These are phyloP conservation scores for Neosalanx taihuensis DNA, from an alignment of 2,797 vertebrate genomes.

Conservation along the genomic window DNA sequence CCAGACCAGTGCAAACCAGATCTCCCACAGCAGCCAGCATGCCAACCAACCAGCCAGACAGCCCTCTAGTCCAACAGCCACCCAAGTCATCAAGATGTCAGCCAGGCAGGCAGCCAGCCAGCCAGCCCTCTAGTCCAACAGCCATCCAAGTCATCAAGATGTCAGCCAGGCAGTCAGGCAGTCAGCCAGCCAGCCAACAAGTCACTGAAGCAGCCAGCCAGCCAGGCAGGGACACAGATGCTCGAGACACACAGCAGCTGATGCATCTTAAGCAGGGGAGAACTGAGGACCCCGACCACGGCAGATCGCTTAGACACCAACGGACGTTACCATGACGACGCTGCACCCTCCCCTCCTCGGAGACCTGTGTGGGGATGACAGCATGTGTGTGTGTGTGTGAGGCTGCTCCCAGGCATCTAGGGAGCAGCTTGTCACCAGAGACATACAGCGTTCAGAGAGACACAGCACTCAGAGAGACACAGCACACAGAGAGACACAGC, in stretches of 20 bases:
- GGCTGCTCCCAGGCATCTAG: background rate
- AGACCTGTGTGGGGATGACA: background rate
- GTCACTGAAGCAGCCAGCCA: no score
- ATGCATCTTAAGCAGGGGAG: background rate
- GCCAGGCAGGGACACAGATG: no score
- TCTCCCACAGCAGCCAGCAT: background rate
- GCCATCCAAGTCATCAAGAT: background rate
- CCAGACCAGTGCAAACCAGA: no score
- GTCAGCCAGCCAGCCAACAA: no score
- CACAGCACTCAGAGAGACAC: background rate
- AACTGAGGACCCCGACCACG: background rate
- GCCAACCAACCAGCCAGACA: background rate
- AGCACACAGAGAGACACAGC: background rate
- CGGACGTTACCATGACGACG: conserved; percentile 3
- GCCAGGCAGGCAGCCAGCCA: no score
- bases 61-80: no score
- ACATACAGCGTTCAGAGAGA: background rate
- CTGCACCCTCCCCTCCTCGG: background rate
- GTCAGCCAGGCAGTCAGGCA: background rate
- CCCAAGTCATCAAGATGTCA: no score
- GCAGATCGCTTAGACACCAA: background rate
- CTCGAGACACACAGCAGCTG: background rate
- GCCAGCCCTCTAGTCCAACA: no score
- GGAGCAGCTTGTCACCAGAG: background rate
- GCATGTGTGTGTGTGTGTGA: background rate